These are phyloP conservation scores for Heterodera filipjevi DNA, from an alignment of 2,888 invertebrate species.

Conservation along the genomic window DNA sequence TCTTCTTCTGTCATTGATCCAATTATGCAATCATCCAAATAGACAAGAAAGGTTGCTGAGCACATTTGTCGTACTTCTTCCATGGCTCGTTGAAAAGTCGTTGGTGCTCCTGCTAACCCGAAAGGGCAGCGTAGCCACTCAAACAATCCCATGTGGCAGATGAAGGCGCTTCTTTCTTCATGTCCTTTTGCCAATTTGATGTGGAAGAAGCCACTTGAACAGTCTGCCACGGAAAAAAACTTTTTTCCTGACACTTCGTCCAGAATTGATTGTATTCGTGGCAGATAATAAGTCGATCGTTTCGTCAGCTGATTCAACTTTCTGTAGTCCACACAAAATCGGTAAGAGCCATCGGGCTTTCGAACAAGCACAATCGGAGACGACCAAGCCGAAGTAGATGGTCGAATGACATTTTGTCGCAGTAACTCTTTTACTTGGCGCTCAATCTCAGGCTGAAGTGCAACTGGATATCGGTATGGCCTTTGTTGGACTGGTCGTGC, in stretches of 20 bases:
- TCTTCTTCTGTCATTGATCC: conserved; percentile 34
- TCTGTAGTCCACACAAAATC: conserved; percentile 40
- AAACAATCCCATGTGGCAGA: conserved; percentile 39
- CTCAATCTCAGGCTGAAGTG: conserved; percentile 24
- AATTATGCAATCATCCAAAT: conserved; percentile 46
- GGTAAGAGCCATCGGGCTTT: conserved; percentile 27
- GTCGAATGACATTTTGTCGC: conserved; percentile 32
- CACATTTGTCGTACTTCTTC: conserved; percentile 32
- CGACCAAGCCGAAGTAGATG: conserved; percentile 30
- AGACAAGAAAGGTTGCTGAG: conserved; percentile 36
- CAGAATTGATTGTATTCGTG: conserved; percentile 35
- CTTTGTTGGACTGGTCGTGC: conserved; percentile 21
- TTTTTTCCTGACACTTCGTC: conserved; percentile 34
- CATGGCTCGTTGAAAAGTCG: conserved; percentile 42
- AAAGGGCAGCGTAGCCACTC: conserved; percentile 45
- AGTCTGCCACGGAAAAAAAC: conserved; percentile 30
- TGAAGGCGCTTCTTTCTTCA: conserved; percentile 44
- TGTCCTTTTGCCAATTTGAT: conserved; percentile 42
- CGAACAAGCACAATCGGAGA: conserved; percentile 34
- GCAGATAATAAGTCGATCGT: conserved; percentile 33
- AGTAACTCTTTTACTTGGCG: conserved; percentile 35
- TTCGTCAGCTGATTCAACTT: conserved; percentile 31
- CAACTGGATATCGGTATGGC: conserved; percentile 2
- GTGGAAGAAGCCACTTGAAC: not conserved
- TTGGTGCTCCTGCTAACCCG: conserved; percentile 41